phyloP scores from a whole-genome alignment of 2,888 invertebrate genomes.

The Timandra comae region DNA sequence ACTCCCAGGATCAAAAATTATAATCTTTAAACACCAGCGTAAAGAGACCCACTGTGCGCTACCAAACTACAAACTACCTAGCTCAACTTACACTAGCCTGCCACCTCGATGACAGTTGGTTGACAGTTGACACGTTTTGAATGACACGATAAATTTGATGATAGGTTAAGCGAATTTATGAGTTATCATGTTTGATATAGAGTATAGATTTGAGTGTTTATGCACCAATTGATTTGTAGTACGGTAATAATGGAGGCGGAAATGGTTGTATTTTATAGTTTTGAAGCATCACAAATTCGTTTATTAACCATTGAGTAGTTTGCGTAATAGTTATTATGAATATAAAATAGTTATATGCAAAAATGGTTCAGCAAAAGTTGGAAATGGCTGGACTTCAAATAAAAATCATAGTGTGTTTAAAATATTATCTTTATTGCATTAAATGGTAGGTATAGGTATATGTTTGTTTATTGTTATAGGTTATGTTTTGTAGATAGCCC shows the following conservation, averaged over 20 bases:
- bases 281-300: neutral
- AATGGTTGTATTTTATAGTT: conserved; percentile 1
- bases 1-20: conserved; percentile 64
- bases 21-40: conserved; percentile 42
- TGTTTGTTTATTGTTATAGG: too few species aligned
- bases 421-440: too few species aligned
- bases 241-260: neutral
- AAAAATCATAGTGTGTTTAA: too few species aligned
- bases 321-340: too few species aligned
- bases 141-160: conserved; percentile 33
- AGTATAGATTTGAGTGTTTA: conserved; percentile 22
- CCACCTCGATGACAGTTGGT: conserved; percentile 45
- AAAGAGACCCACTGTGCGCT: conserved; percentile 22
- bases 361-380: too few species aligned
- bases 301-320: too few species aligned
- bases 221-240: neutral
- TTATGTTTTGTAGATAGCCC: too few species aligned
- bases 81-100: conserved; percentile 26
- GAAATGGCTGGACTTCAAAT: too few species aligned
- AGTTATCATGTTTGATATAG: conserved; percentile 24
- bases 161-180: conserved; percentile 22
- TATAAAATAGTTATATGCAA: too few species aligned
- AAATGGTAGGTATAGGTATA: too few species aligned
- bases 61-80: conserved; percentile 1
- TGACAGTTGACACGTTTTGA: conserved; percentile 45